Base-by-base conservation (phyloP, 2,797 vertebrate species). In the Sparus aurata region DNA sequence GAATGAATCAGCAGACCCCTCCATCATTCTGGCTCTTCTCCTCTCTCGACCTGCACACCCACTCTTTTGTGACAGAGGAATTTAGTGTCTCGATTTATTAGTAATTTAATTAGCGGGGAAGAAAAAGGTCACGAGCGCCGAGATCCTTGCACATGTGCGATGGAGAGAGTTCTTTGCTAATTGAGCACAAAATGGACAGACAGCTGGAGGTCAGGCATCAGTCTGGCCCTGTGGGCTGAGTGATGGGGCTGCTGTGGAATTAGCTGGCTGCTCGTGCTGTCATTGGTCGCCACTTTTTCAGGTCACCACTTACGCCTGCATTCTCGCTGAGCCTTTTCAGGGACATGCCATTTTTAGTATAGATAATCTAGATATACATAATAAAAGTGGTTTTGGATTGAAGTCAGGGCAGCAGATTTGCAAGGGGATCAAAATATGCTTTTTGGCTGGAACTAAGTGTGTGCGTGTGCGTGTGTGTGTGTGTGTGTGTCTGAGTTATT, bases 181-280 rank as follows among this genome's bases (percentile, higher is more conserved):
- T 90, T 94, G 88, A 93, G 83, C 84, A 87, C 84, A 90, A 89
- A 91, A 89, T 85, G 82, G 85, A 77, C 82, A 83, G 92, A 94
- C 92, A 93, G 91, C 89, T 93, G 91, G 89, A 92, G 89, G 89
- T 90, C 88, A 85, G 85, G 62, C 85, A 87, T 94, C 85, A 84
- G 83, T 82, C 83, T 87, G 80, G 71, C 81, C 75, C 75, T 49
- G 85, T 75, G 64, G 78, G 73, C 79, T 70, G 82, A 83, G 58
- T 25, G 73, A 84, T 69, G 70, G 68, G 64, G 52, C 74, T 76
- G 75, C 60, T 17, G 76, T 80, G 70, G 88, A 91, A 92, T 91
- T 87, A 88, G 85, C 83, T 17, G 62, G 75, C 78, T 84, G 85
- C 72, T 75, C 69, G 12, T 86, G 61, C 65, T 71, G 64, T 79